Evolutionary conservation across 2,113 vertebrate species (phyloP).

Genomic region (Dasypus novemcinctus): DNA sequence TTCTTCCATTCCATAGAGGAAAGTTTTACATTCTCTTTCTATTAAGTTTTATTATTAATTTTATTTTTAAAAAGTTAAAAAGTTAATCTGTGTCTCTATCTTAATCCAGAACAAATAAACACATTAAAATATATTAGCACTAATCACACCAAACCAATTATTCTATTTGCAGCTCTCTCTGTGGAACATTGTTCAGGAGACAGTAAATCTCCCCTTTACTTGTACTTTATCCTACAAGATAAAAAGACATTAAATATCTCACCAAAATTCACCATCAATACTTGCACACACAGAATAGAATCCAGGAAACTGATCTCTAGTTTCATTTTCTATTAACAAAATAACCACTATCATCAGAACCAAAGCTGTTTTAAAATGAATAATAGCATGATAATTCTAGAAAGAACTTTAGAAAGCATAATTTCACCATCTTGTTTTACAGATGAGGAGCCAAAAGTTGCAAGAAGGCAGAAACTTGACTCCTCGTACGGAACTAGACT

Average conservation of each 20-base stretch:
- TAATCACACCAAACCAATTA: neutral
- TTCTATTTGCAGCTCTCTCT: neutral
- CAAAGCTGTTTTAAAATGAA: neutral
- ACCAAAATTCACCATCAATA: neutral
- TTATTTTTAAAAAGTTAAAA: neutral
- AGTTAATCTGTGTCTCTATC: neutral
- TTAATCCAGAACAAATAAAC: neutral
- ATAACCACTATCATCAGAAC: neutral
- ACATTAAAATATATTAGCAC: neutral
- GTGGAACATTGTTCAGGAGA: neutral
- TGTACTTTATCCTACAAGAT: neutral
- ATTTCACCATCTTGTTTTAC: neutral
- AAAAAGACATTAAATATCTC: neutral
- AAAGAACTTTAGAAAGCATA: neutral
- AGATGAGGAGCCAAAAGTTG: neutral
- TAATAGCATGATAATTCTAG: neutral
- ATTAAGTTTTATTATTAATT: neutral
- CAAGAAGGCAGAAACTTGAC: neutral
- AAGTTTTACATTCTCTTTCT: neutral
- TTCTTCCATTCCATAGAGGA: neutral
- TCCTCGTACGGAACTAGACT: accelerated
- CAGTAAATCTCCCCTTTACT: neutral
- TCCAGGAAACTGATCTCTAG: neutral
- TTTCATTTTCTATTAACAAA: neutral
- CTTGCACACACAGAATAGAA: neutral